These are phyloP conservation scores for Arrhopalites spinosus DNA, from an alignment of 2,888 invertebrate genomes.

Conservation along the genomic window DNA sequence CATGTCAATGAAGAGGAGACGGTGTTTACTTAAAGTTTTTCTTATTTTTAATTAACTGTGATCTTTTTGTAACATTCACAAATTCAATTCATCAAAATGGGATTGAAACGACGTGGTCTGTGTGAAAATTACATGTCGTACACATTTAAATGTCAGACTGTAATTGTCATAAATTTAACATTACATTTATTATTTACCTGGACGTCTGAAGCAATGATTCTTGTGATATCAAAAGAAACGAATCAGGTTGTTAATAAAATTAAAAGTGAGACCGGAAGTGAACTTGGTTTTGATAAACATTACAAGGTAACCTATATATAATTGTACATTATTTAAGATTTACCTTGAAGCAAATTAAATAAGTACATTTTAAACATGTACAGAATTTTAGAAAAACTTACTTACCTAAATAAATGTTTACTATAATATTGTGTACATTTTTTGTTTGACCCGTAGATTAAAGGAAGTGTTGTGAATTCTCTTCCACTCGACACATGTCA, in stretches of 20 bases:
- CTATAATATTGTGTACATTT: background rate
- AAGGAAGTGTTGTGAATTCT: slow-evolving; percentile 4
- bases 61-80: too few species aligned
- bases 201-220: background rate
- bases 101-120: background rate
- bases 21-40: too few species aligned
- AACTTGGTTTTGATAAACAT: background rate
- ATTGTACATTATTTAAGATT: background rate
- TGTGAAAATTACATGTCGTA: background rate
- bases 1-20: too few species aligned
- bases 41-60: too few species aligned
- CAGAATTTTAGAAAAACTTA: too few species aligned
- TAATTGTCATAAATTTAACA: background rate
- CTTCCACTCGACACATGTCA: slow-evolving; percentile 6
- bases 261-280: background rate
- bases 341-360: background rate
- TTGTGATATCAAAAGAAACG: slow-evolving; percentile 1
- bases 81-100: background rate
- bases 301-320: background rate
- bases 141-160: background rate
- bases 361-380: too few species aligned
- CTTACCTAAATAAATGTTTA: background rate
- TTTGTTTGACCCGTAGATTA: background rate
- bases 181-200: background rate
- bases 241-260: background rate